Percentiles rank a stretch among this genome's conserved stretches.
Evolutionary conservation across 2,797 vertebrate genomes (phyloP).

Genomic region (Spinus olivaceus): DNA sequence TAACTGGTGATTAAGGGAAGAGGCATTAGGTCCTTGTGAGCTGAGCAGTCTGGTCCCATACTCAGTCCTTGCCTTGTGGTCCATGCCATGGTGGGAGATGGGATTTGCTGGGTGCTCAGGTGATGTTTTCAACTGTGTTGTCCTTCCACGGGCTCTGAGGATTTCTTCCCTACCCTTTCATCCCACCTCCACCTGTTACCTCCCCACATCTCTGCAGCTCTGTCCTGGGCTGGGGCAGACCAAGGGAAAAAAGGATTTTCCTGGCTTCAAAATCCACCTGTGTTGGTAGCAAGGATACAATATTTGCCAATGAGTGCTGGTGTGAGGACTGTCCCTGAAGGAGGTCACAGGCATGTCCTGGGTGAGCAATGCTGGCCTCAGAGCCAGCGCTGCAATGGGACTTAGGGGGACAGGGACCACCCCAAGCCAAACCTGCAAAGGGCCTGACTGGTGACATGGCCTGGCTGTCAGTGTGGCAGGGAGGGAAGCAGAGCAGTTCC

Average conservation of each 20-base stretch:
- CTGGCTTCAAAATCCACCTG: neutral
- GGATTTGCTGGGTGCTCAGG: neutral
- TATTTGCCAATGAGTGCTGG: fast-evolving
- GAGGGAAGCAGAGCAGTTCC: neutral
- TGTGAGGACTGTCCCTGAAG: neutral
- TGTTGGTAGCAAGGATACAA: fast-evolving
- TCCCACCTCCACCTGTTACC: neutral
- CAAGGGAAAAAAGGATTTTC: neutral
- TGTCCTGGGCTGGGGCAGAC: fast-evolving
- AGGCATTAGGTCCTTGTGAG: neutral
- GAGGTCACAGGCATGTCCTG: neutral
- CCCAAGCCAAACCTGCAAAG: neutral
- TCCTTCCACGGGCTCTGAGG: neutral
- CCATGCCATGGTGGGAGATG: neutral
- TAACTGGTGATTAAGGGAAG: neutral
- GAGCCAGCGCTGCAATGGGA: fast-evolving
- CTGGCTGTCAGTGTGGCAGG: neutral
- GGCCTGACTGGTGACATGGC: fast-evolving
- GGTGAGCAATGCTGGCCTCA: neutral
- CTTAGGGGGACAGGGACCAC: fast-evolving
- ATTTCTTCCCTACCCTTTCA: neutral
- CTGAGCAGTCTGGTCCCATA: neutral
- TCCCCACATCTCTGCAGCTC: fast-evolving
- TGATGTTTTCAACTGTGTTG: neutral
- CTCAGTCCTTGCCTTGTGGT: neutral